Percentiles rank a stretch among this genome's conserved stretches.
Conservation (phyloP, 2,797 vertebrate species). For the Spizella passerina region DNA sequence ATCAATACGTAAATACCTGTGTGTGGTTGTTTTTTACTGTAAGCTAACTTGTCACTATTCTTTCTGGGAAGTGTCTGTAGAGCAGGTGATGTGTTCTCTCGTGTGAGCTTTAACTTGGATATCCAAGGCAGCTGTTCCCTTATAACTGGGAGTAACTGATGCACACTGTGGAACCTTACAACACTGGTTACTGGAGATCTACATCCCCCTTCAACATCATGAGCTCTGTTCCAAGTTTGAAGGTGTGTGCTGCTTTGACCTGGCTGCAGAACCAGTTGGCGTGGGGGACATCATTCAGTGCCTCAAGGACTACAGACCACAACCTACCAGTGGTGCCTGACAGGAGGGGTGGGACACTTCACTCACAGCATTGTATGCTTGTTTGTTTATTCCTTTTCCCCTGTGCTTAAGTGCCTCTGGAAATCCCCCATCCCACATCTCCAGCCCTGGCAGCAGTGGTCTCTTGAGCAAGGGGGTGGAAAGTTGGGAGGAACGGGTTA, state of each 20-base stretch:
- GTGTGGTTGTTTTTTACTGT: background rate
- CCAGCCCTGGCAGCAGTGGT: background rate
- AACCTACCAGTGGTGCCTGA: background rate
- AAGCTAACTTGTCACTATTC: background rate
- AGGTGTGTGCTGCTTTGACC: background rate
- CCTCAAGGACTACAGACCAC: background rate
- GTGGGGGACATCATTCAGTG: background rate
- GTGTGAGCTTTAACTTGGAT: background rate
- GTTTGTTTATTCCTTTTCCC: background rate
- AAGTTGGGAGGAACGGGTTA: background rate
- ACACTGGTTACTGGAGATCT: background rate
- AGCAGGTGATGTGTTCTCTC: fast-evolving
- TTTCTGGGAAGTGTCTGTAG: background rate
- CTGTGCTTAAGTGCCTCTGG: background rate
- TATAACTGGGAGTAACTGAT: background rate
- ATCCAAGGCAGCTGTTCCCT: background rate
- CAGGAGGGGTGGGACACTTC: background rate
- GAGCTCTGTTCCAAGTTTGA: background rate
- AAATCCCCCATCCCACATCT: background rate
- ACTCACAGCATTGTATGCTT: background rate
- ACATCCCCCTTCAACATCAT: background rate
- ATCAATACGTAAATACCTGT: background rate
- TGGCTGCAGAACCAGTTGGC: background rate
- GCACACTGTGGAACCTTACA: background rate
- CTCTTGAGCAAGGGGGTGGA: background rate